Evolutionary conservation across 2,888 invertebrate genomes (phyloP).

Genomic region (Xanthorhoe designata): DNA sequence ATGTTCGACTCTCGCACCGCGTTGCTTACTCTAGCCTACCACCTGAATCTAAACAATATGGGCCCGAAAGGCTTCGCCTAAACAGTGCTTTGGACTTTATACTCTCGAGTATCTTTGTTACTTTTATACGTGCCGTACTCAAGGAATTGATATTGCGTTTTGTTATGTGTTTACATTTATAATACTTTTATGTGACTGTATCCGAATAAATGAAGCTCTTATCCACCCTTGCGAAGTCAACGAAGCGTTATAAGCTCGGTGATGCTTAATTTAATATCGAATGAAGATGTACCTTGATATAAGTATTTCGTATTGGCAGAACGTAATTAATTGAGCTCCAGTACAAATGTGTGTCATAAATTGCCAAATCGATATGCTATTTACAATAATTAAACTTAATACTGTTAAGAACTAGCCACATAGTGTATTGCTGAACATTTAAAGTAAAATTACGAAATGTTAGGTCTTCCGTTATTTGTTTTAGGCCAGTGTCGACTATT

Average conservation of each 20-base stretch:
- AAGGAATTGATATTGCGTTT: constrained; percentile 28
- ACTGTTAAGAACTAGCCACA: background rate
- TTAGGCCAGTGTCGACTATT: background rate
- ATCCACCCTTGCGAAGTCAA: constrained; percentile 6
- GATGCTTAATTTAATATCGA: constrained; percentile 10
- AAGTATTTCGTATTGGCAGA: constrained; percentile 8
- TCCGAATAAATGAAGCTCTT: constrained; percentile 5
- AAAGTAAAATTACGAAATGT: constrained; percentile 47
- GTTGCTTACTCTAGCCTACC: constrained; percentile 69
- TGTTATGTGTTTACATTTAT: constrained; percentile 30
- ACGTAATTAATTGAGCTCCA: constrained; percentile 9
- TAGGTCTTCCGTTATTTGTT: constrained; percentile 53
- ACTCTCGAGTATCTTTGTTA: constrained; percentile 44
- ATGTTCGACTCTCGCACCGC: constrained; percentile 74
- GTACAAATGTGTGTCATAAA: constrained; percentile 28
- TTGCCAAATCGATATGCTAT: constrained; percentile 12
- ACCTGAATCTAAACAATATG: constrained; percentile 76
- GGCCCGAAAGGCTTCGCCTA: constrained; percentile 69
- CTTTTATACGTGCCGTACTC: constrained; percentile 43
- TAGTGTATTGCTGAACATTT: constrained; percentile 46
- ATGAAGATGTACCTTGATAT: background rate
- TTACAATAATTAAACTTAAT: constrained; percentile 5
- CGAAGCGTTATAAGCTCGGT: constrained; percentile 10
- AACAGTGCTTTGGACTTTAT: constrained; percentile 53
- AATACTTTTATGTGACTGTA: constrained; percentile 8